phyloP scores from a whole-genome alignment of 2,113 vertebrate species.

The Colinus virginianus region DNA sequence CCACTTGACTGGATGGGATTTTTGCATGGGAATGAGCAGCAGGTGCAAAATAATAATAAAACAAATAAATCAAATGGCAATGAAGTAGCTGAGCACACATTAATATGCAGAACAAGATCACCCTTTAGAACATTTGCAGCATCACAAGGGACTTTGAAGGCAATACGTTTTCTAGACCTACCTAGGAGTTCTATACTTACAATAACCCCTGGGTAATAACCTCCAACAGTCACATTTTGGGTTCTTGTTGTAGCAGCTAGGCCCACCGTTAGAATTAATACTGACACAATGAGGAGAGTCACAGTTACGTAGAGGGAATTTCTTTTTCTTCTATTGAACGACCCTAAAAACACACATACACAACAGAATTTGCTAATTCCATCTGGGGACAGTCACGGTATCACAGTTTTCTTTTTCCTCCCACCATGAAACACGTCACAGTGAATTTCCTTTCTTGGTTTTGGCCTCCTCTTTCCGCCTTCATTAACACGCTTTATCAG shows the following conservation, averaged over 20 bases:
- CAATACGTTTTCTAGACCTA: conserved; percentile 62
- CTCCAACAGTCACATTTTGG: conserved; percentile 97
- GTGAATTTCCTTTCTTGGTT: background rate
- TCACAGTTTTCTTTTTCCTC: background rate
- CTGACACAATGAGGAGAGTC: conserved; percentile 92
- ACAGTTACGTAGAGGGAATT: conserved; percentile 95
- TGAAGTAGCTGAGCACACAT: conserved; percentile 55
- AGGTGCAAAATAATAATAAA: conserved; percentile 66
- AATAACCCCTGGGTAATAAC: conserved; percentile 97
- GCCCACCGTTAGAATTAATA: conserved; percentile 95
- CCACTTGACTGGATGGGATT: conserved; percentile 8
- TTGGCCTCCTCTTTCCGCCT: conserved; percentile 36
- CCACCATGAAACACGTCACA: background rate
- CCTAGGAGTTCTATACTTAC: conserved; percentile 86
- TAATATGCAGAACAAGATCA: conserved; percentile 50
- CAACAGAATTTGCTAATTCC: conserved; percentile 71
- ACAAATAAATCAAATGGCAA: conserved; percentile 49
- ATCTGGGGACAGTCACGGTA: background rate
- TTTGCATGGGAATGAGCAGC: conserved; percentile 62
- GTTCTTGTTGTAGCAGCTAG: conserved; percentile 96
- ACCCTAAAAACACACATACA: conserved; percentile 86
- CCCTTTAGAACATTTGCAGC: conserved; percentile 33
- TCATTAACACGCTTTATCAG: conserved; percentile 10
- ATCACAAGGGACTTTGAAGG: conserved; percentile 45
- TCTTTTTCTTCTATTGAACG: conserved; percentile 95